Base-by-base conservation (phyloP, 2,888 invertebrate species). In the Drosophila limbata region DNA sequence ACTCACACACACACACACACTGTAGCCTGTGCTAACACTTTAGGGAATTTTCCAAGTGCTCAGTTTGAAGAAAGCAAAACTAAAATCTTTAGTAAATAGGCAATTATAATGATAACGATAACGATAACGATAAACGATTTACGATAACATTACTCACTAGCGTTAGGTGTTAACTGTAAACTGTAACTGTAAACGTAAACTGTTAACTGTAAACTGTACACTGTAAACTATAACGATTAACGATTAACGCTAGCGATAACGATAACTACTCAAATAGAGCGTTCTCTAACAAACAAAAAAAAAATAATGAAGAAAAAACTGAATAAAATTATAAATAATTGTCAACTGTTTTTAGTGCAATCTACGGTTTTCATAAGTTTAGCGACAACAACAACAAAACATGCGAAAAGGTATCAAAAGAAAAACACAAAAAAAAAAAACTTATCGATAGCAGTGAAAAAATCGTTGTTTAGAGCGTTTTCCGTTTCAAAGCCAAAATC, bases 301-400 rank as follows among this genome's bases (percentile, higher is more conserved):
- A 28, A 17, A 8, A 28, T 8, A 53, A 37, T 6, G 28, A 10
- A 19, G 19, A 25, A 11, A 31, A 44, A 45, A 11, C 28, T 2
- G 25, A 57, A 47, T 47, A 45, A 45, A 47, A 37, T 4, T 53
- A 55, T 21, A 45, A 48, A 47, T 40, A 73, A 73, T 81, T 84
- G 81, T 81, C 81, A 83, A 81, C 77, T 83, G 89, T 86, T 81
- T 80, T 88, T 82, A 89, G 86, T 76, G 90, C 69, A 88, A 90
- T 86, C 79, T 86, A 90, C 78, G 89, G 90, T 89, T 88, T 89
- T 90, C 89, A 89, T 83, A 87, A 79, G 65, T 75, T 85, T 88
- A 85, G 78, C 76, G 67, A 44, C 33, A 73, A 65, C 42, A 74
- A 42, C 63, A 63, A 53, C 55, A 62, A 42, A 66, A 60, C 40